A percentile compares a stretch with the other conserved stretches of the same genome.
Evolutionary conservation across 1,140 invertebrate genomes (phyloP).

Genomic region (Acromyrmex echinatior): DNA sequence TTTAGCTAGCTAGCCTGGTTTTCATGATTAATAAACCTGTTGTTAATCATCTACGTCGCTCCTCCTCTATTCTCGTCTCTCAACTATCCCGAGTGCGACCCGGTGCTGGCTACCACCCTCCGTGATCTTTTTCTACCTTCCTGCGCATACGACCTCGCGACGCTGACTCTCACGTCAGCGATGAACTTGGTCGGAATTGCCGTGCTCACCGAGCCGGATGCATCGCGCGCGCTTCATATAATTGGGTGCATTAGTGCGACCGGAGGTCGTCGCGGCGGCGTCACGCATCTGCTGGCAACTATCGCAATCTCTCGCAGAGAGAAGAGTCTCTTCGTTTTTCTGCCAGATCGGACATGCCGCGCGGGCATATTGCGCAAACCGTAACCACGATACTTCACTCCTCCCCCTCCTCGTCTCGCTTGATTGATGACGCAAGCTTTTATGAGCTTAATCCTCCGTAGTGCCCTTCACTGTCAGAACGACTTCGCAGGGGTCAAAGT

Average conservation of each 20-base stretch:
- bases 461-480: neutral
- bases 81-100: neutral
- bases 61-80: neutral
- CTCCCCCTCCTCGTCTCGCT: neutral
- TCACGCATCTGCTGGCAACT: conserved; percentile 50
- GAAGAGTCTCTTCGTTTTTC: conserved; percentile 24
- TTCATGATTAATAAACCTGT: conserved; percentile 65
- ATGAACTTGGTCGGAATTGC: conserved; percentile 60
- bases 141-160: conserved; percentile 25
- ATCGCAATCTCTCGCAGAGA: conserved; percentile 30
- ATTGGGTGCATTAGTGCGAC: conserved; percentile 51
- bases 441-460: conserved; percentile 30
- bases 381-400: neutral
- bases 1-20: conserved; percentile 1
- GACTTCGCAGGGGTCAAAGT: neutral
- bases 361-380: conserved; percentile 3
- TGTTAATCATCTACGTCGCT: conserved; percentile 65
- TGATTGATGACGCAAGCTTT: conserved; percentile 52
- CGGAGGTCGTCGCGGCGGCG: neutral
- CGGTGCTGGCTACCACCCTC: neutral
- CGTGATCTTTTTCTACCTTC: conserved; percentile 55
- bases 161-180: conserved; percentile 21
- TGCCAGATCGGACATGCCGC: conserved; percentile 29
- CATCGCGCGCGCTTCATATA: conserved; percentile 49
- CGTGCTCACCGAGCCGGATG: conserved; percentile 58